Evolutionary conservation across 1,140 invertebrate genomes (phyloP), one percentile per base, ranked within the genome.

Genomic region (Drosophila suzukii): DNA sequence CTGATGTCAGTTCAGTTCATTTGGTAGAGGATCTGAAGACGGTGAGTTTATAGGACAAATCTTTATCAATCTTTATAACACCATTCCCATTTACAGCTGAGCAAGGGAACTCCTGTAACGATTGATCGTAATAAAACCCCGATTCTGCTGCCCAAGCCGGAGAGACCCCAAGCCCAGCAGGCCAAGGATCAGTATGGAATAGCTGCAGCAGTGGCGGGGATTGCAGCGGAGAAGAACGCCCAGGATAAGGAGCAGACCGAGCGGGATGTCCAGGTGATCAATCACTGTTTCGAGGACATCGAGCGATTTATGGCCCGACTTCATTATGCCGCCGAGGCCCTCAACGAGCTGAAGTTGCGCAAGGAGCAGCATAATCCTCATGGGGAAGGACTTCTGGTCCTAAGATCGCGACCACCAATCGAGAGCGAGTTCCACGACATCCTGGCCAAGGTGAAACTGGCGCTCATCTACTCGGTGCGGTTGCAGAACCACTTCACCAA

Each of bases 11-110:
- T 43, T 93, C 94, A 1, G 94, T 94, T 46, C 84, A 93, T 43
- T 91, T 94, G 27, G 94, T 94, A 6, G 94, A 94, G 60, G 94
- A 94, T 62, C 86, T 94, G 3, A 93, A 93, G 24, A 46, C 41
- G 65, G 67, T 71, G 44, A 71, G 67, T 47, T 32, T 38, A 6
- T 0, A 0, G 1, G 6, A 12, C 3, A 15, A 5, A 5, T 4
- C 12, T 6, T 12, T 12, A 10, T 10, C 15, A 4, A 6, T 34
- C 30, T 6, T 0, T 12, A 12, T 17, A 51, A 20, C 12, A 10
- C 8, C 2, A 65, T 8, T 10, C 6, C 4, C 7, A 17, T 6
- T 17, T 71, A 0, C 91, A 92, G 27, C 86, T 94, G 8, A 93
- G 93, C 57, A 91, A 57, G 17, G 91, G 91, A 2, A 76, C 56